These are phyloP conservation scores for Mustelus asterias DNA, from an alignment of 2,113 vertebrate species.

Conservation along the genomic window DNA sequence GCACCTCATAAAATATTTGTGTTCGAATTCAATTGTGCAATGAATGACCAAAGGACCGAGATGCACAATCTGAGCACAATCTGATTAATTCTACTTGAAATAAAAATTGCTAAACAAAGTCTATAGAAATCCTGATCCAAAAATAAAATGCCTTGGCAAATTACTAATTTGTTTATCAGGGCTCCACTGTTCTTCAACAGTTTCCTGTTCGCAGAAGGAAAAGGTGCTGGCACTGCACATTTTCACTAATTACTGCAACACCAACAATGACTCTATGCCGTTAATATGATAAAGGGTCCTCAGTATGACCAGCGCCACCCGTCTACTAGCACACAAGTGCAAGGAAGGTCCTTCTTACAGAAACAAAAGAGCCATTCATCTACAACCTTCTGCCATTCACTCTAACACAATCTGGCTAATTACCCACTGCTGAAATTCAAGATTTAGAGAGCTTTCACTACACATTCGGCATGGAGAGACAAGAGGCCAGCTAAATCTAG, in stretches of 20 bases:
- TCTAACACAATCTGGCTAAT: slow-evolving; percentile 34
- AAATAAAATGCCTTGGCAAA: not conserved
- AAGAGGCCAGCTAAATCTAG: slow-evolving; percentile 20
- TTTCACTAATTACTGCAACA: slow-evolving; percentile 14
- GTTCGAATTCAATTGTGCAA: not conserved
- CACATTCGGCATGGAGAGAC: not conserved
- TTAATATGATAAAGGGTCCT: slow-evolving; percentile 25
- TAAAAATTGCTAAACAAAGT: not conserved
- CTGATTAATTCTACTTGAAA: not conserved
- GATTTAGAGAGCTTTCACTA: slow-evolving; percentile 19
- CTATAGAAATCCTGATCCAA: not conserved
- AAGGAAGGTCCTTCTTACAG: slow-evolving; percentile 11
- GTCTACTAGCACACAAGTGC: slow-evolving; percentile 23
- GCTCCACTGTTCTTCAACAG: not conserved
- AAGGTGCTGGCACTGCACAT: slow-evolving; percentile 27
- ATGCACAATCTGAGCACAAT: not conserved
- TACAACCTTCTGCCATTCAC: slow-evolving; percentile 25
- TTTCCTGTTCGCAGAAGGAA: slow-evolving; percentile 23
- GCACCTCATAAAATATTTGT: not conserved
- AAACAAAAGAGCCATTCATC: slow-evolving; percentile 34
- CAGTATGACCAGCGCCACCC: slow-evolving; percentile 29
- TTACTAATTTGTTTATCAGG: not conserved
- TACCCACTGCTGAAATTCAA: slow-evolving; percentile 27
- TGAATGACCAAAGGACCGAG: not conserved
- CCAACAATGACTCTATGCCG: slow-evolving; percentile 23